A percentile compares a stretch with the other conserved stretches of the same genome.
These are phyloP conservation scores for Euura lappo DNA, from an alignment of 1,140 invertebrate genomes.

Conservation along the genomic window DNA sequence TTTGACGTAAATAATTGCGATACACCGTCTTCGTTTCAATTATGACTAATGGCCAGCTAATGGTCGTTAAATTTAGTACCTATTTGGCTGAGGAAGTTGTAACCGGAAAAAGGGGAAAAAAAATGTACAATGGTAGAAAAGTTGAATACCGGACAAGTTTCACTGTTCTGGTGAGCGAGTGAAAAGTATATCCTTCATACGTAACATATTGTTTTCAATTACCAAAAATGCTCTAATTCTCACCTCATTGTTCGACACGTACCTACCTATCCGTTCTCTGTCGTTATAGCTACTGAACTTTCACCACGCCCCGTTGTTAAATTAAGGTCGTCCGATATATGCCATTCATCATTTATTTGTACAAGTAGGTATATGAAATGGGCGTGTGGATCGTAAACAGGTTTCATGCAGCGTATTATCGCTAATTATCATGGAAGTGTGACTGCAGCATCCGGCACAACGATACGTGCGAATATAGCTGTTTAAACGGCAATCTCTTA, in stretches of 20 bases:
- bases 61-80: not conserved
- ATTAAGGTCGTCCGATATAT: not conserved
- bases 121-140: not conserved
- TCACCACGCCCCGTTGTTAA: not conserved
- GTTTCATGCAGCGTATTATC: not conserved
- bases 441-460: not conserved
- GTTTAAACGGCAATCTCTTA: too few relatives aligned
- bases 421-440: not conserved
- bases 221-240: slow-evolving; percentile 5
- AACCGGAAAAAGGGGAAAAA: not conserved
- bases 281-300: not conserved
- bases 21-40: not conserved
- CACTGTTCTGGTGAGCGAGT: not conserved
- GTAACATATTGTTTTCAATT: not conserved
- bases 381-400: not conserved
- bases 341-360: not conserved
- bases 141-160: not conserved
- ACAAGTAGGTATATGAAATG: not conserved
- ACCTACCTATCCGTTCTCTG: not conserved
- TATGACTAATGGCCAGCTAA: not conserved
- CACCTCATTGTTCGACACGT: not conserved
- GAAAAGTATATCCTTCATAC: not conserved
- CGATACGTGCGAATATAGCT: too few relatives aligned
- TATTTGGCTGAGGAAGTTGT: not conserved
- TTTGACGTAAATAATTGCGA: too few relatives aligned